Percentiles rank a stretch among this genome's conserved stretches.
Evolutionary conservation across 2,797 vertebrate species (phyloP).

Genomic region (Dicrostonyx torquatus): DNA sequence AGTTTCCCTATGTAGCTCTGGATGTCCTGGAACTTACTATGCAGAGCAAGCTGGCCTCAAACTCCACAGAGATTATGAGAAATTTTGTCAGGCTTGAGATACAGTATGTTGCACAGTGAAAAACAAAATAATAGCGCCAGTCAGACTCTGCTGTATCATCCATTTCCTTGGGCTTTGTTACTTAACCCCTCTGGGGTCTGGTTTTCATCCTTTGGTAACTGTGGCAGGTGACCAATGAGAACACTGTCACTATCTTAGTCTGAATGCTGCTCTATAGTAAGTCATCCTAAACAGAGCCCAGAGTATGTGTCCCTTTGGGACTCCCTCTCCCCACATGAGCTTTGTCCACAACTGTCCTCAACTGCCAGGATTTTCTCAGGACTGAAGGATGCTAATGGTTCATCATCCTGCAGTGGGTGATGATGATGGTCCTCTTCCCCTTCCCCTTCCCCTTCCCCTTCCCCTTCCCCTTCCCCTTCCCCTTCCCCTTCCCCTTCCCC

Average conservation of each 20-base stretch:
- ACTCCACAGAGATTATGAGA: background rate
- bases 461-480: too few relatives aligned
- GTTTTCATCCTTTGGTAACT: background rate
- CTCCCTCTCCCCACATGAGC: background rate
- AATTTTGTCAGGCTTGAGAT: background rate
- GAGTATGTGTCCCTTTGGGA: background rate
- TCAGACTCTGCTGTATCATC: background rate
- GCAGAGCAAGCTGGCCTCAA: background rate
- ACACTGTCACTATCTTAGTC: background rate
- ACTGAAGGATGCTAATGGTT: background rate
- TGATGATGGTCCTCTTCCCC: background rate
- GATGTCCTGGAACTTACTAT: background rate
- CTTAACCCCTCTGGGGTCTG: background rate
- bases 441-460: too few relatives aligned
- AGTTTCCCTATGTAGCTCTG: background rate
- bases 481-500: background rate
- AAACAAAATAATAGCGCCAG: background rate
- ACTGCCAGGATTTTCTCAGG: background rate
- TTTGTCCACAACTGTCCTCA: background rate
- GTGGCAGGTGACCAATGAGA: background rate
- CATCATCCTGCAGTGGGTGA: background rate
- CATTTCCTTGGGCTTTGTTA: background rate
- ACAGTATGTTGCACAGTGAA: background rate
- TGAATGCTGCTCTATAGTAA: background rate
- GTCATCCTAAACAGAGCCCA: background rate